Percentiles rank a stretch among this genome's conserved stretches.
These are phyloP conservation scores for Heteronetta atricapilla DNA, from an alignment of 2,113 vertebrate species.

Conservation along the genomic window DNA sequence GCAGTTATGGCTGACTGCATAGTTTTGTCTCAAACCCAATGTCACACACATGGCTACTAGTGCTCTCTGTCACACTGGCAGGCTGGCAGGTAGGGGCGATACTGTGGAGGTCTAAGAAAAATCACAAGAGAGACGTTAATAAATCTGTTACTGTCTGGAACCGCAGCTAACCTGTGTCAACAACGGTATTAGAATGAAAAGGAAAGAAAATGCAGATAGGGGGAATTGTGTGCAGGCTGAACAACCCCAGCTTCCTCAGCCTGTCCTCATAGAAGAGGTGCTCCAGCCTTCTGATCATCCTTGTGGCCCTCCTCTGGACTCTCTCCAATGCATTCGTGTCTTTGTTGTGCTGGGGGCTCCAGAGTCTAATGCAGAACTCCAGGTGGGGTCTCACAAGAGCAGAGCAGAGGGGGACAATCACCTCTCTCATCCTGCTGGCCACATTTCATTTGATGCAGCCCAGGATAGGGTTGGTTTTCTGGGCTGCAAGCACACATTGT, in stretches of 20 bases:
- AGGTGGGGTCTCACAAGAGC: too few species aligned
- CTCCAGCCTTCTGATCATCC: too few species aligned
- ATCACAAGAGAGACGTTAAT: neutral
- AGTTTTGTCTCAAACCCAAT: conserved; percentile 26
- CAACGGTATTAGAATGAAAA: neutral
- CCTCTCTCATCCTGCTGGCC: neutral
- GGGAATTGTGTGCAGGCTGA: too few species aligned
- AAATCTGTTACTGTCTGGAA: neutral
- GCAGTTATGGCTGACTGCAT: conserved; percentile 3
- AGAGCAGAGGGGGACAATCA: too few species aligned
- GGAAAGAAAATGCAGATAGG: neutral
- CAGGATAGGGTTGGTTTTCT: neutral
- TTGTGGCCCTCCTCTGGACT: too few species aligned
- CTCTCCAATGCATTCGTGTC: too few species aligned
- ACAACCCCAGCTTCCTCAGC: too few species aligned
- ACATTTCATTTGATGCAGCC: neutral
- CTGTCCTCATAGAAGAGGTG: too few species aligned
- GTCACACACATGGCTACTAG: neutral
- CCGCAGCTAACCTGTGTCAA: neutral
- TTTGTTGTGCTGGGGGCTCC: too few species aligned
- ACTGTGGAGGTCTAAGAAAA: conserved; percentile 23
- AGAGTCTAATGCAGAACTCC: too few species aligned
- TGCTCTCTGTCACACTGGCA: neutral
- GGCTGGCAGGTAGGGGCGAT: neutral
- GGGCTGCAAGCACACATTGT: neutral